These are phyloP conservation scores for Apostichopus parvimensis DNA, from an alignment of 35 echinoderm and acorn worm genomes.

Conservation along the genomic window DNA sequence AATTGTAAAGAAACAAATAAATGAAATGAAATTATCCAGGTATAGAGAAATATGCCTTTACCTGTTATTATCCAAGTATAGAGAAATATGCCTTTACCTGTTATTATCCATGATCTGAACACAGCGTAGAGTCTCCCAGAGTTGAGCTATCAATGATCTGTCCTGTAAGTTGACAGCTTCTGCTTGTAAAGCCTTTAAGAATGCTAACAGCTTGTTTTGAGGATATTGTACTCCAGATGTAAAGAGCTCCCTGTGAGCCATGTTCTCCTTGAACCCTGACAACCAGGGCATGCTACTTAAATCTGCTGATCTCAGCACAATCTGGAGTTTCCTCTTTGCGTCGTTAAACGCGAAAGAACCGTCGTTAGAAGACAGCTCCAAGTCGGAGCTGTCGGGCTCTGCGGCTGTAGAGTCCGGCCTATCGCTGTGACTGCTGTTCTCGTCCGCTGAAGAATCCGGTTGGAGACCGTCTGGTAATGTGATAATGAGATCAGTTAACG, in stretches of 20 bases:
- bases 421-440: conserved; percentile 78
- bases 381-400: conserved; percentile 61
- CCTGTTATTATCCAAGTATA: too few species aligned
- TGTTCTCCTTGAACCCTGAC: conserved; percentile 11
- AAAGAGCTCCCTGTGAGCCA: conserved; percentile 18
- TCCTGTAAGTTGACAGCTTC: conserved; percentile 92
- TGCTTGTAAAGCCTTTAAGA: conserved; percentile 89
- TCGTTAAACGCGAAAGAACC: conserved; percentile 80
- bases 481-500: too few species aligned
- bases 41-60: neutral
- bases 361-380: conserved; percentile 61
- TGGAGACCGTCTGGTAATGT: conserved; percentile 49
- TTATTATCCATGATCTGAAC: conserved; percentile 89
- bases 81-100: conserved; percentile 50
- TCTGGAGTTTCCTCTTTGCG: conserved; percentile 95
- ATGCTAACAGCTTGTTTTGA: conserved; percentile 89
- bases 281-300: conserved; percentile 81
- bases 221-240: conserved; percentile 60
- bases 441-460: conserved; percentile 75
- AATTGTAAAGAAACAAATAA: too few species aligned
- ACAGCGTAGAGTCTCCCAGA: conserved; percentile 88
- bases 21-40: neutral
- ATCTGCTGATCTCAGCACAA: conserved; percentile 89
- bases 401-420: conserved; percentile 71
- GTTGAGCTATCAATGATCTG: conserved; percentile 79